Evolutionary conservation across 2,888 invertebrate species (phyloP).

Genomic region (Rosalia funebris): DNA sequence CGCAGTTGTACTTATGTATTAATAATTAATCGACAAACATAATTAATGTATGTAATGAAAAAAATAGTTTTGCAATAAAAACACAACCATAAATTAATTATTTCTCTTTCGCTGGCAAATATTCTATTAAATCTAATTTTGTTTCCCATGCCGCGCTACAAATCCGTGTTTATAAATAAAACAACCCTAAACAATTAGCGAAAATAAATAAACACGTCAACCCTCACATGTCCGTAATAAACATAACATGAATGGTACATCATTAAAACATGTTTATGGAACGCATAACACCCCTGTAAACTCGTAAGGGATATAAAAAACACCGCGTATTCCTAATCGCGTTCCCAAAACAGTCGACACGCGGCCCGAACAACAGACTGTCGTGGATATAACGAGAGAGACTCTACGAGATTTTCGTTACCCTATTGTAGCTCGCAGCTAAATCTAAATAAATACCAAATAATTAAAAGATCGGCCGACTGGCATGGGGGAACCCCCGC

Average conservation of each 20-base stretch:
- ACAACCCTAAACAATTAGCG: conserved; percentile 20
- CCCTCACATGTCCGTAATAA: conserved; percentile 25
- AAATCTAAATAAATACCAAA: conserved; percentile 54
- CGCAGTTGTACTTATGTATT: too few relatives aligned
- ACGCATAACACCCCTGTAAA: conserved; percentile 39
- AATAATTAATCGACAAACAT: too few relatives aligned
- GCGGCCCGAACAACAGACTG: conserved; percentile 50
- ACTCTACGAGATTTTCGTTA: conserved; percentile 48
- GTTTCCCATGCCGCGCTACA: neutral
- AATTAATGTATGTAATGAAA: too few relatives aligned
- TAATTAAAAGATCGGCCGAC: conserved; percentile 47
- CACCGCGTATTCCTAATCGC: conserved; percentile 45
- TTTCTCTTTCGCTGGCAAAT: too few relatives aligned
- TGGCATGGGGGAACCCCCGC: conserved; percentile 49
- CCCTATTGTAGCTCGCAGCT: conserved; percentile 44
- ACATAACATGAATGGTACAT: conserved; percentile 33
- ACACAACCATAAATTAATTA: too few relatives aligned
- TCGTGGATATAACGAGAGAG: conserved; percentile 45
- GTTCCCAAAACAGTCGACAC: conserved; percentile 54
- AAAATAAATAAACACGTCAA: conserved; percentile 25
- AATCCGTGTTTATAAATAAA: conserved; percentile 5
- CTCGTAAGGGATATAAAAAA: conserved; percentile 39
- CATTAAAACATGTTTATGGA: conserved; percentile 45
- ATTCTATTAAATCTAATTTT: too few relatives aligned
- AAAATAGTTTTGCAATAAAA: too few relatives aligned